Conservation (phyloP, 2,888 invertebrate species). For the Merodon equestris region DNA sequence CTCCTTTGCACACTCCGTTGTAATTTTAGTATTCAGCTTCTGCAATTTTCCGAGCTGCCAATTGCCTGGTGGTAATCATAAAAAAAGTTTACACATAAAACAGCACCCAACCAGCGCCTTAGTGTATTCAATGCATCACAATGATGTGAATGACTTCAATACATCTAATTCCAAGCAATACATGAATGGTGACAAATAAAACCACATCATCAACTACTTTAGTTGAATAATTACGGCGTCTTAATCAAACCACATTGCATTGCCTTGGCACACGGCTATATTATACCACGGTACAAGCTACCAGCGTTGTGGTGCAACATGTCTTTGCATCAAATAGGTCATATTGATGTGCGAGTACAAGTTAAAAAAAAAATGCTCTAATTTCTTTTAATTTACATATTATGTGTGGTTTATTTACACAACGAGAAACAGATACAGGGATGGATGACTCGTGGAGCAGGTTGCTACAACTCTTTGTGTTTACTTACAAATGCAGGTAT, state of each 20-base stretch:
- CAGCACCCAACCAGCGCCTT: not conserved
- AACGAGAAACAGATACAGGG: conserved; percentile 47
- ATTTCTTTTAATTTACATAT: too few species aligned
- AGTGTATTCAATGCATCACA: not conserved
- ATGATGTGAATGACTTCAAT: not conserved
- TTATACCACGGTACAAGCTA: too few species aligned
- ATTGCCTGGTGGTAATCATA: conserved; percentile 32
- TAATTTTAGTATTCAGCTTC: too few species aligned
- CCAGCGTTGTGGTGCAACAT: conserved; percentile 37
- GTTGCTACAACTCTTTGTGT: conserved; percentile 1
- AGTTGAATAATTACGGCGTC: conserved; percentile 43
- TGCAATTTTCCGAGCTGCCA: conserved; percentile 27
- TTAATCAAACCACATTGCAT: conserved; percentile 50
- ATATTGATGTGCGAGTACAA: too few species aligned
- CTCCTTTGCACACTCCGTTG: not conserved
- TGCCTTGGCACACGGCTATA: conserved; percentile 14
- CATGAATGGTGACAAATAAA: conserved; percentile 27
- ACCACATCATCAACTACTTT: conserved; percentile 49
- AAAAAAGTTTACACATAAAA: conserved; percentile 25
- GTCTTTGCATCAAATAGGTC: conserved; percentile 32
- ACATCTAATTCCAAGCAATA: too few species aligned
- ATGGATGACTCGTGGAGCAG: conserved; percentile 36
- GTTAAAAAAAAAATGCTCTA: too few species aligned
- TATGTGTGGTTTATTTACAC: too few species aligned
- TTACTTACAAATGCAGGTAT: too few species aligned